phyloP scores from a whole-genome alignment of 1,140 invertebrate species.

The Drosophila mauritiana region DNA sequence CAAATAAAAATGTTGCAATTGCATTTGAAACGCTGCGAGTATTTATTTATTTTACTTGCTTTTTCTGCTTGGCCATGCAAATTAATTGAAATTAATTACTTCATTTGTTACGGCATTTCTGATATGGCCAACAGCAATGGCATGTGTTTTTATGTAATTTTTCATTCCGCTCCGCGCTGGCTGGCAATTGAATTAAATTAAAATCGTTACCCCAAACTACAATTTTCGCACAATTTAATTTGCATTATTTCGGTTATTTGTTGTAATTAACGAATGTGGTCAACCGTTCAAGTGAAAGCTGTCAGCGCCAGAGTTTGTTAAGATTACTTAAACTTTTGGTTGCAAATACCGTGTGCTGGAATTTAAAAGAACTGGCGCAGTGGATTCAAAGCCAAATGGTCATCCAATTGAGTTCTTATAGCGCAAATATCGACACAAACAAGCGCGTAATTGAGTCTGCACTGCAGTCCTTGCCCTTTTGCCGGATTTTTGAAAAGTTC shows the following conservation, averaged over 20 bases:
- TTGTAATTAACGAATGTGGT: conserved; percentile 44
- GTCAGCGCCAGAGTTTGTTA: conserved; percentile 19
- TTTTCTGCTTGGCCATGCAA: conserved; percentile 42
- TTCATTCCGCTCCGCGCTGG: conserved; percentile 1
- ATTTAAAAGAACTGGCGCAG: background rate
- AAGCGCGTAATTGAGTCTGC: conserved; percentile 71
- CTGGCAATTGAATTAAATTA: conserved; percentile 52
- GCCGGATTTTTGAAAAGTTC: conserved; percentile 16
- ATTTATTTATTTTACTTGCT: conserved; percentile 22
- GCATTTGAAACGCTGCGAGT: conserved; percentile 38
- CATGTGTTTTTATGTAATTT: conserved; percentile 31
- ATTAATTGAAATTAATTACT: conserved; percentile 74
- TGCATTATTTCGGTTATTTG: conserved; percentile 14
- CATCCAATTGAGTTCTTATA: conserved; percentile 68
- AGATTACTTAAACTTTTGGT: conserved; percentile 19
- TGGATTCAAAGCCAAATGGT: conserved; percentile 25
- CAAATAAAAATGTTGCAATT: conserved; percentile 25
- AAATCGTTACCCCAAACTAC: conserved; percentile 47
- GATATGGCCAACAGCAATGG: conserved; percentile 13
- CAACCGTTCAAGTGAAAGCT: conserved; percentile 30
- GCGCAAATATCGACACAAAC: conserved; percentile 67
- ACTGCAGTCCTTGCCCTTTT: conserved; percentile 2
- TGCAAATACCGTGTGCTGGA: background rate
- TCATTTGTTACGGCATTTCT: conserved; percentile 38
- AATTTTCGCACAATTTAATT: conserved; percentile 40